phyloP scores from a whole-genome alignment of 2,797 vertebrate species.

The Malacoraja senta region DNA sequence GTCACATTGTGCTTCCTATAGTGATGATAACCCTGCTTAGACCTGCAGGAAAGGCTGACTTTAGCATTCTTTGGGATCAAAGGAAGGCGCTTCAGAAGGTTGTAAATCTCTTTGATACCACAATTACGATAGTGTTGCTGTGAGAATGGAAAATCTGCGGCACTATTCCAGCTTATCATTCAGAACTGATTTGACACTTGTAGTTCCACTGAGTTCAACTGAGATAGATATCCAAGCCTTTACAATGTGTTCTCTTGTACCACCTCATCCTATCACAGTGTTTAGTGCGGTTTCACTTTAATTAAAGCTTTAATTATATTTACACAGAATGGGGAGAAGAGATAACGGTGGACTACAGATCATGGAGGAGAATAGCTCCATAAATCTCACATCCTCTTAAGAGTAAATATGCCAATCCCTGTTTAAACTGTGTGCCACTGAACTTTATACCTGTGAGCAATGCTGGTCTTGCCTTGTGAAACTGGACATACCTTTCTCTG shows the following conservation, averaged over 20 bases:
- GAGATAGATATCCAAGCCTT: neutral
- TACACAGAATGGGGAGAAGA: neutral
- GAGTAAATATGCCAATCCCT: neutral
- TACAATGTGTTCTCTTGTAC: neutral
- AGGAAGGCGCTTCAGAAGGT: neutral
- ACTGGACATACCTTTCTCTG: neutral
- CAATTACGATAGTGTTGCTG: neutral
- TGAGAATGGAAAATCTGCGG: neutral
- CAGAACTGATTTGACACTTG: neutral
- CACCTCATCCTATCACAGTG: neutral
- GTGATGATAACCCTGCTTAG: neutral
- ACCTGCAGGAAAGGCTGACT: neutral
- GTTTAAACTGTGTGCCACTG: neutral
- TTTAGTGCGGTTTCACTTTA: conserved; percentile 1
- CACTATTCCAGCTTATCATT: neutral
- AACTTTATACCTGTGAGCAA: neutral
- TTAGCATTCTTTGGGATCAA: neutral
- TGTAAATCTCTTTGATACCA: neutral
- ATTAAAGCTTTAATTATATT: neutral
- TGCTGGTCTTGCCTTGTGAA: neutral
- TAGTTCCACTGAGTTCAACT: neutral
- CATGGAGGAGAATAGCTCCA: neutral
- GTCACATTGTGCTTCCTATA: no score
- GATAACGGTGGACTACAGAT: neutral
- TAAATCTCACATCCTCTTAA: neutral